Percentiles rank a stretch among this genome's conserved stretches.
Evolutionary conservation across 2,113 vertebrate species (phyloP).

Genomic region (Paramormyrops kingsleyae): DNA sequence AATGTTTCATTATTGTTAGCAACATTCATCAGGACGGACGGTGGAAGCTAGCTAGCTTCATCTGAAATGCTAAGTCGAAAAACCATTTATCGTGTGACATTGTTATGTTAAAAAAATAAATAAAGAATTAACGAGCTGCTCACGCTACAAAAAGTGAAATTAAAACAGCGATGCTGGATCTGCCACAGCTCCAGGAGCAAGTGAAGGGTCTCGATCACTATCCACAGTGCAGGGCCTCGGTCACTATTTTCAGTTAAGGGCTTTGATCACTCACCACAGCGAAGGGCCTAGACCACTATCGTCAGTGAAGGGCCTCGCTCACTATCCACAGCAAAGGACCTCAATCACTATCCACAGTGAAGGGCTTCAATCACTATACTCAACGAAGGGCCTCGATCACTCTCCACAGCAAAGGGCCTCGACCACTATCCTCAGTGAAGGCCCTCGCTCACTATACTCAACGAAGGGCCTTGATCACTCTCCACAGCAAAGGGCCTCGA

Average conservation of each 20-base stretch:
- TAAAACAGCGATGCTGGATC: not conserved
- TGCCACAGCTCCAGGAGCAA: not conserved
- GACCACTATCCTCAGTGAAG: too few relatives aligned
- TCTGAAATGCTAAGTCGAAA: not conserved
- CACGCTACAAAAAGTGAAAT: not conserved
- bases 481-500: not conserved
- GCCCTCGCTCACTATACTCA: not conserved
- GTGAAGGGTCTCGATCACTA: not conserved
- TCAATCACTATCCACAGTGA: not conserved
- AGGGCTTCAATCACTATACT: not conserved
- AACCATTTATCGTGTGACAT: not conserved
- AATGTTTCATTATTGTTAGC: not conserved
- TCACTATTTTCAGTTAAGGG: not conserved
- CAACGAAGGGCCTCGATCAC: not conserved
- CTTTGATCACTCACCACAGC: too few relatives aligned
- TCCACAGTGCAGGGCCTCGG: not conserved
- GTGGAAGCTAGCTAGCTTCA: not conserved
- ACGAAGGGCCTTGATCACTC: not conserved
- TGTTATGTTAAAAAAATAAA: not conserved
- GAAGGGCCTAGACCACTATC: too few relatives aligned
- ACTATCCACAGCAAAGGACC: too few relatives aligned
- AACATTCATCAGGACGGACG: not conserved
- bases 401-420: too few relatives aligned
- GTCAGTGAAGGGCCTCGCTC: too few relatives aligned
- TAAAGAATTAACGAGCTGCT: not conserved